These are phyloP conservation scores for Notolabrus celidotus DNA, from an alignment of 2,797 vertebrate species.

Conservation along the genomic window DNA sequence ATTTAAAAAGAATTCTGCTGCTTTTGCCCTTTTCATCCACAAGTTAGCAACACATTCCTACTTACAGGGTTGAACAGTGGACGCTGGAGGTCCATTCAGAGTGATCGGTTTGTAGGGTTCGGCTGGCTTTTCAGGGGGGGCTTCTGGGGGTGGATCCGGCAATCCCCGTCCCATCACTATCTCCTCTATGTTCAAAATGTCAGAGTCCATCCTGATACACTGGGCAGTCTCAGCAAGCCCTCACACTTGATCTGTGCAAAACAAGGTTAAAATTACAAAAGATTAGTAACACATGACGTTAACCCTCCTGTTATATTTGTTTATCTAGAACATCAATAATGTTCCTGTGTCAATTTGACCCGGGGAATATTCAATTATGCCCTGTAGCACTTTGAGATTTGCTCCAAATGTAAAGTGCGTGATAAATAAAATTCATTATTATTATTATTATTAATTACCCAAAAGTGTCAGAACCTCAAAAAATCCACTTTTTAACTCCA, in stretches of 20 bases:
- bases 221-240: constrained; percentile 10
- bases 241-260: not conserved
- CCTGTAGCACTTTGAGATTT: too few relatives aligned
- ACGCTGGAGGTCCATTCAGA: constrained; percentile 68
- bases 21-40: fast-evolving
- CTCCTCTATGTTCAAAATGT: constrained; percentile 86
- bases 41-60: fast-evolving
- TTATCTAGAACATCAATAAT: too few relatives aligned
- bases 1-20: not conserved
- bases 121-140: constrained; percentile 69
- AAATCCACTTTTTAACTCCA: too few relatives aligned
- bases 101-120: constrained; percentile 74
- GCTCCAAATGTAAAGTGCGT: too few relatives aligned
- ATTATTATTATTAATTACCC: too few relatives aligned
- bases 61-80: constrained; percentile 84
- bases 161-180: constrained; percentile 84
- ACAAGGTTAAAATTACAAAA: not conserved
- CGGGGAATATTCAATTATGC: too few relatives aligned
- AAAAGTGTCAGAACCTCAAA: too few relatives aligned
- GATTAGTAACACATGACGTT: too few relatives aligned
- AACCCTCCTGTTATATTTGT: too few relatives aligned
- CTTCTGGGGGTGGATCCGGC: constrained; percentile 74
- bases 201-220: constrained; percentile 81
- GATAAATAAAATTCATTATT: too few relatives aligned
- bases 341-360: too few relatives aligned